A percentile compares a stretch with the other conserved stretches of the same genome.
These are phyloP conservation scores for Drosophila athabasca DNA, from an alignment of 1,140 invertebrate species.

Conservation along the genomic window DNA sequence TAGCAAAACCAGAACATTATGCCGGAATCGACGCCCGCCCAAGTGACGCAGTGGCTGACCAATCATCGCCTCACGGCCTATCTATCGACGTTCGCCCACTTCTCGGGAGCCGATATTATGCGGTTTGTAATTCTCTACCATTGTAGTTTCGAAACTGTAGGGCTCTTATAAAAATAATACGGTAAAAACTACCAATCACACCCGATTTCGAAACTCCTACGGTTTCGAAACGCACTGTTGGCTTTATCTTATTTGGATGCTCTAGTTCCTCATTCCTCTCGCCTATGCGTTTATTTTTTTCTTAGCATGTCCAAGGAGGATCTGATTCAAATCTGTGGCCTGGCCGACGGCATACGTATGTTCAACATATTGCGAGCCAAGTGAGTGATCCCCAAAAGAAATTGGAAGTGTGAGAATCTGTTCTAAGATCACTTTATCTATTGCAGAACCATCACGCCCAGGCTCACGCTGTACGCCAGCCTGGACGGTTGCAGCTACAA, in stretches of 20 bases:
- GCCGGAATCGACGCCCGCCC: constrained; percentile 87
- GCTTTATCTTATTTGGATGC: not conserved
- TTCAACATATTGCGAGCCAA: constrained; percentile 94
- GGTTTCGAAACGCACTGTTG: not conserved
- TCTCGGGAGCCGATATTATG: constrained; percentile 94
- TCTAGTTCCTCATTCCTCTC: constrained; percentile 6
- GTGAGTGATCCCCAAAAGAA: constrained; percentile 84
- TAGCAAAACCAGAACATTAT: constrained; percentile 79
- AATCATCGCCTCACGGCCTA: constrained; percentile 91
- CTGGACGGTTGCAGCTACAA: constrained; percentile 88
- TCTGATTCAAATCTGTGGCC: constrained; percentile 96
- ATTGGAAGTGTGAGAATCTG: not conserved
- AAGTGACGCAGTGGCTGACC: constrained; percentile 92
- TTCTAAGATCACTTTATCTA: too few species aligned
- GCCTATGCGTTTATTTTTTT: constrained; percentile 22
- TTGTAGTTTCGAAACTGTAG: too few species aligned
- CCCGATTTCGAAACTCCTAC: not conserved
- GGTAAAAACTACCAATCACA: too few species aligned
- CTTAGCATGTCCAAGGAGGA: constrained; percentile 92
- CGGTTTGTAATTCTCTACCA: constrained; percentile 53
- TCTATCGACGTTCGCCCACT: constrained; percentile 91
- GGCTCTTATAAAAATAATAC: too few species aligned
- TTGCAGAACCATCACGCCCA: constrained; percentile 88
- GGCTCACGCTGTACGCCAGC: constrained; percentile 92
- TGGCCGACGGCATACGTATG: constrained; percentile 95